Evolutionary conservation across 2,113 vertebrate genomes (phyloP).

Genomic region (Glaucidium brasilianum): DNA sequence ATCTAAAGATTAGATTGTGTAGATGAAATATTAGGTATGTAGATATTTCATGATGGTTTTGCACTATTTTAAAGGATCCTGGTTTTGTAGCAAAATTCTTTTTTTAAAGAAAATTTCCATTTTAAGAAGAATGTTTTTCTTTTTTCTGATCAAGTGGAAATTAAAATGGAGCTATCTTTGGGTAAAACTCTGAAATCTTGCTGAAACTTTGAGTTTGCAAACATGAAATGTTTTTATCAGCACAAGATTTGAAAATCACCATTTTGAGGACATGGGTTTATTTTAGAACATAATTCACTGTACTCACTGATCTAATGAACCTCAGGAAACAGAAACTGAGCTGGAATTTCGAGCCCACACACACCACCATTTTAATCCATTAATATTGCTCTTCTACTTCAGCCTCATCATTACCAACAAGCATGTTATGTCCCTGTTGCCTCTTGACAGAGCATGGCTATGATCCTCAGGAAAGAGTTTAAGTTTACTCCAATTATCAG

Average conservation of each 20-base stretch:
- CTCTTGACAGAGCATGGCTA: background rate
- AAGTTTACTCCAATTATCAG: background rate
- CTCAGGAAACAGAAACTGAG: background rate
- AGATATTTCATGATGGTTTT: background rate
- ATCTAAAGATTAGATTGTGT: background rate
- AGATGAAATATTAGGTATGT: background rate
- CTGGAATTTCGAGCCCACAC: background rate
- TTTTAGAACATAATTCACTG: background rate
- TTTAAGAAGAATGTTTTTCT: background rate
- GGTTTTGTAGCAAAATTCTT: background rate
- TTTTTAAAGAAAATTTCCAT: background rate
- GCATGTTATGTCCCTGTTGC: fast-evolving
- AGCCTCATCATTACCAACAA: background rate
- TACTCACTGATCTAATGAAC: background rate
- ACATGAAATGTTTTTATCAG: background rate
- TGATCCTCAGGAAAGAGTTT: background rate
- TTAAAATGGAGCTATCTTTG: background rate
- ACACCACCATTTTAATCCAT: background rate
- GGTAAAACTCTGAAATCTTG: background rate
- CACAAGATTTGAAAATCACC: background rate
- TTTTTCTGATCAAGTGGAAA: background rate
- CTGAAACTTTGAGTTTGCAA: background rate
- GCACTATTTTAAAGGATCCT: background rate
- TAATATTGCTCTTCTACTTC: background rate
- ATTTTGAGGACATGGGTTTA: background rate